These are phyloP conservation scores for Drosophila lacertosa DNA, from an alignment of 1,140 invertebrate species.

Conservation along the genomic window DNA sequence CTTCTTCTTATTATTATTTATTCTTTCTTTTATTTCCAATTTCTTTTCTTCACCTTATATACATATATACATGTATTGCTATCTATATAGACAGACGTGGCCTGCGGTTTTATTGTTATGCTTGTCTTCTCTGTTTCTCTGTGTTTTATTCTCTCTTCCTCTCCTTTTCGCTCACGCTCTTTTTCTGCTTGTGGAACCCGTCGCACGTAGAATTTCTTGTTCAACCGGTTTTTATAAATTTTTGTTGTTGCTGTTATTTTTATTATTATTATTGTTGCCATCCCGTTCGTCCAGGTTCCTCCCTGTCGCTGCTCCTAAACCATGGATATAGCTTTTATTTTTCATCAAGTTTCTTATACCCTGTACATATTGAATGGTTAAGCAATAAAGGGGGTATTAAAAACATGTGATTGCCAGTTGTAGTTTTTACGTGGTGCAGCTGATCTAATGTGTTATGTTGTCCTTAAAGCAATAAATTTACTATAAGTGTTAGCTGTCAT, in stretches of 20 bases:
- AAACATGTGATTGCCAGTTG: too few relatives aligned
- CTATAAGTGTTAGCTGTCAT: too few relatives aligned
- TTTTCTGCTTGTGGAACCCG: slow-evolving; percentile 32
- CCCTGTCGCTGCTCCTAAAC: not conserved
- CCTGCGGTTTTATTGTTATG: slow-evolving; percentile 5
- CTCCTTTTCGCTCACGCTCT: not conserved
- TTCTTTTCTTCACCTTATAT: slow-evolving; percentile 42
- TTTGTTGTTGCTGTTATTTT: slow-evolving; percentile 10
- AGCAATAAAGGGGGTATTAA: too few relatives aligned
- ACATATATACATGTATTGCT: not conserved
- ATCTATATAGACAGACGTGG: slow-evolving; percentile 29
- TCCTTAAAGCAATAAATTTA: too few relatives aligned
- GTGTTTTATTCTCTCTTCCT: too few relatives aligned
- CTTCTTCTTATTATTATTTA: slow-evolving; percentile 6
- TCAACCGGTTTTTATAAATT: slow-evolving; percentile 55
- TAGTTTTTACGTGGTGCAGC: too few relatives aligned
- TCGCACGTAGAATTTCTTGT: slow-evolving; percentile 64
- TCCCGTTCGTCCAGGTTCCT: slow-evolving; percentile 8
- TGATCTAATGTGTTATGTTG: too few relatives aligned
- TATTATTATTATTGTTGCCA: slow-evolving; percentile 29
- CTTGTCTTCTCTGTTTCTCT: not conserved
- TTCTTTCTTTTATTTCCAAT: slow-evolving; percentile 30
- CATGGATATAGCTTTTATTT: too few relatives aligned
- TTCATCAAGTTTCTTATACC: too few relatives aligned
- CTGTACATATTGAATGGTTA: too few relatives aligned